phyloP scores from a whole-genome alignment of 2,888 invertebrate species.

The Cordilura impudica region DNA sequence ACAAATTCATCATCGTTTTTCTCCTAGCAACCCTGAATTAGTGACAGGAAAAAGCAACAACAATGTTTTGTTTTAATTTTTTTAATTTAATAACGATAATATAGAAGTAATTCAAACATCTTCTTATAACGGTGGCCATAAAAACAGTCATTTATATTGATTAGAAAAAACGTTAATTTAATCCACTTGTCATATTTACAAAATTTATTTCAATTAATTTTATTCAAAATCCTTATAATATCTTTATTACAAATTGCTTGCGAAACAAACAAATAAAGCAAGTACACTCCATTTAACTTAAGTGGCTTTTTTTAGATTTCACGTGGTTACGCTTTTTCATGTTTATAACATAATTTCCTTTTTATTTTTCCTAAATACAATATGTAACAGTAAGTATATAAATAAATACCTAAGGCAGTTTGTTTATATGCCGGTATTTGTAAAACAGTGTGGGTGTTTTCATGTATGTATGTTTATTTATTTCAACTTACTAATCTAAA shows the following conservation, averaged over 20 bases:
- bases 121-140: too few relatives aligned
- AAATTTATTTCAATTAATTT: conserved; percentile 9
- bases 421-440: not conserved
- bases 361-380: not conserved
- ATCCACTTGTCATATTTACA: not conserved
- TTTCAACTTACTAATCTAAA: not conserved
- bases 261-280: conserved; percentile 47
- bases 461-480: not conserved
- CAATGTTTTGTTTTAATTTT: too few relatives aligned
- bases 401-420: too few relatives aligned
- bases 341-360: conserved; percentile 46
- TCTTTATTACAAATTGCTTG: conserved; percentile 47
- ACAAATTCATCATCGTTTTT: too few relatives aligned
- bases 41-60: too few relatives aligned
- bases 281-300: conserved; percentile 54
- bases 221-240: conserved; percentile 19
- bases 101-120: too few relatives aligned
- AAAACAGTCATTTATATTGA: too few relatives aligned
- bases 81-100: too few relatives aligned
- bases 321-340: conserved; percentile 54
- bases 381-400: too few relatives aligned
- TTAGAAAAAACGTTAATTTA: too few relatives aligned
- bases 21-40: too few relatives aligned
- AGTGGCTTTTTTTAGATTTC: conserved; percentile 51
- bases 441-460: not conserved